A percentile compares a stretch with the other conserved stretches of the same genome.
phyloP scores from a whole-genome alignment of 2,888 invertebrate genomes.

The Thymelicus sylvestris region DNA sequence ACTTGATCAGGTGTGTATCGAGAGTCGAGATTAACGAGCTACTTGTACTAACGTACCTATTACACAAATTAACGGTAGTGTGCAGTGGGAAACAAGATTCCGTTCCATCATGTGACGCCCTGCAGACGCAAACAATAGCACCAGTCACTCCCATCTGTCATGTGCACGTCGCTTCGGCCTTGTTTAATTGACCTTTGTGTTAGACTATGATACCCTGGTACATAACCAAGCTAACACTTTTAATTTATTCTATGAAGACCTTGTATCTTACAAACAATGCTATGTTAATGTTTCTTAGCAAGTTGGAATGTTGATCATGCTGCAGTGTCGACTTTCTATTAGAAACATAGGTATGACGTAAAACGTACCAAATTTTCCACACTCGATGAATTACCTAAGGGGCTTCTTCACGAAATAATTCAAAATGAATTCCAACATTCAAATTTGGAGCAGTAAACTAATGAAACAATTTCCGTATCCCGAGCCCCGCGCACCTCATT shows the following conservation, averaged over 20 bases:
- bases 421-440: conserved; percentile 28
- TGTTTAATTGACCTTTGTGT: conserved; percentile 69
- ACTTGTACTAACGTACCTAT: not conserved
- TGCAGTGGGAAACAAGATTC: conserved; percentile 28
- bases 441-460: conserved; percentile 37
- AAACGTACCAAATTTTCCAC: not conserved
- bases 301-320: too few relatives aligned
- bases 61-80: not conserved
- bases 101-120: conserved; percentile 46
- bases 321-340: too few relatives aligned
- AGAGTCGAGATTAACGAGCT: too few relatives aligned
- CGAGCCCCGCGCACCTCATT: conserved; percentile 35
- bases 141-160: conserved; percentile 66
- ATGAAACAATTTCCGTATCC: conserved; percentile 39
- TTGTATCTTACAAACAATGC: too few relatives aligned
- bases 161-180: conserved; percentile 57
- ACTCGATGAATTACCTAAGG: not conserved
- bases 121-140: conserved; percentile 47
- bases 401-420: conserved; percentile 16
- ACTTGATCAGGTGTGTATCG: too few relatives aligned
- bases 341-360: not conserved
- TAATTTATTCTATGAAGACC: too few relatives aligned
- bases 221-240: not conserved
- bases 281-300: not conserved
- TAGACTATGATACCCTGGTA: not conserved